A percentile compares a stretch with the other conserved stretches of the same genome.
Conservation (phyloP, 2,113 vertebrate species). For the Microcebus ravelobensis region DNA sequence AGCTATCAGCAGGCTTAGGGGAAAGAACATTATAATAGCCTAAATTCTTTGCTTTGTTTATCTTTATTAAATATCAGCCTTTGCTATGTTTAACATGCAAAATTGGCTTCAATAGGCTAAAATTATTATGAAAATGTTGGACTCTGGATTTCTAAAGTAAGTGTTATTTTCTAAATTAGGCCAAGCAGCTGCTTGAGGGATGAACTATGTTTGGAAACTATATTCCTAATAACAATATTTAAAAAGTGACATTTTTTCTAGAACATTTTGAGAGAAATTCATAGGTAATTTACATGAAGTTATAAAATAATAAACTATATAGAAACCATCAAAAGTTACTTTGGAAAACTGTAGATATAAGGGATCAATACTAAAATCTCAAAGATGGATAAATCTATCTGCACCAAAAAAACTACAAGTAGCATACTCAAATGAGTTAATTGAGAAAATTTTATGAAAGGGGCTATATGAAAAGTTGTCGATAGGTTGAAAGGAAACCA, state of each 20-base stretch:
- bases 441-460: not conserved
- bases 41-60: not conserved
- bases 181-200: not conserved
- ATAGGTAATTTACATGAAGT: not conserved
- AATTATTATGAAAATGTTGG: not conserved
- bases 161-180: not conserved
- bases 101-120: not conserved
- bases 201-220: not conserved
- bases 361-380: not conserved
- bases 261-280: not conserved
- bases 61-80: not conserved
- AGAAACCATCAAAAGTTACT: not conserved
- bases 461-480: not conserved
- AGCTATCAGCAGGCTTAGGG: not conserved
- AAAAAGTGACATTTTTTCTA: not conserved
- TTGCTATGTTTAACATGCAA: slow-evolving; percentile 6
- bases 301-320: slow-evolving; percentile 5
- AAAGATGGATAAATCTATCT: not conserved
- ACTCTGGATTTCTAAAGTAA: slow-evolving; percentile 15
- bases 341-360: slow-evolving; percentile 24
- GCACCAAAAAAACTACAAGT: not conserved
- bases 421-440: not conserved
- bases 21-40: not conserved
- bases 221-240: not conserved
- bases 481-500: not conserved